These are phyloP conservation scores for Meliscaeva auricollis DNA, from an alignment of 2,888 invertebrate species.

Conservation along the genomic window DNA sequence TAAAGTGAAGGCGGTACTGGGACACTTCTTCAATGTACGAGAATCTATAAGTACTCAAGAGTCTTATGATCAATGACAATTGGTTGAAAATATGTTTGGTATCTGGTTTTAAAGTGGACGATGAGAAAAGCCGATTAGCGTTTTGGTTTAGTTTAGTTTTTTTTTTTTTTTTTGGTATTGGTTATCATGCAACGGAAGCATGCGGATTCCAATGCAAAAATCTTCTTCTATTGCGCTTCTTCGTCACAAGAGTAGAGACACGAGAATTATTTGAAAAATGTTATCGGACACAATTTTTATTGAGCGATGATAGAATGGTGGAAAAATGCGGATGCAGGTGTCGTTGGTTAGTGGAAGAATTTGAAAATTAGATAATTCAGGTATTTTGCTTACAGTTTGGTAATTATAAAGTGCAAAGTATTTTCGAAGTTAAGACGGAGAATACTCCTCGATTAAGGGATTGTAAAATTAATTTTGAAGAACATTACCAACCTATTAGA, in stretches of 20 bases:
- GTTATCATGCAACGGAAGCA: constrained; percentile 74
- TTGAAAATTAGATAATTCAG: constrained; percentile 9
- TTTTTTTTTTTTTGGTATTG: no score
- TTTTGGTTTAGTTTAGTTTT: constrained; percentile 50
- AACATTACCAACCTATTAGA: no score
- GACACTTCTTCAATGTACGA: not conserved
- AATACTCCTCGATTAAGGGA: not conserved
- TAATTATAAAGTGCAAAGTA: not conserved
- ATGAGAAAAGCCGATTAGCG: constrained; percentile 70
- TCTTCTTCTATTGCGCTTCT: constrained; percentile 21
- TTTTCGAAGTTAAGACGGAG: not conserved
- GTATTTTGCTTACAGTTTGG: not conserved
- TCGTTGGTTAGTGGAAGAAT: not conserved
- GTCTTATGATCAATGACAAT: constrained; percentile 74
- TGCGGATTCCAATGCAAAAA: constrained; percentile 57
- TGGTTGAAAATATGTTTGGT: constrained; percentile 67
- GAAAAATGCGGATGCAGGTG: constrained; percentile 50
- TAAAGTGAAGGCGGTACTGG: constrained; percentile 42
- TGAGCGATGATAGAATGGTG: constrained; percentile 33
- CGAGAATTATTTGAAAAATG: constrained; percentile 43
- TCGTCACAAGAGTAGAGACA: constrained; percentile 27
- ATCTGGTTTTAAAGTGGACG: constrained; percentile 69
- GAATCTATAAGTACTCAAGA: not conserved
- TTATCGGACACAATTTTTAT: constrained; percentile 30
- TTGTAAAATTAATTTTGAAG: no score